phyloP scores from a whole-genome alignment of 2,888 invertebrate species.

The Parasteatoda lunata region DNA sequence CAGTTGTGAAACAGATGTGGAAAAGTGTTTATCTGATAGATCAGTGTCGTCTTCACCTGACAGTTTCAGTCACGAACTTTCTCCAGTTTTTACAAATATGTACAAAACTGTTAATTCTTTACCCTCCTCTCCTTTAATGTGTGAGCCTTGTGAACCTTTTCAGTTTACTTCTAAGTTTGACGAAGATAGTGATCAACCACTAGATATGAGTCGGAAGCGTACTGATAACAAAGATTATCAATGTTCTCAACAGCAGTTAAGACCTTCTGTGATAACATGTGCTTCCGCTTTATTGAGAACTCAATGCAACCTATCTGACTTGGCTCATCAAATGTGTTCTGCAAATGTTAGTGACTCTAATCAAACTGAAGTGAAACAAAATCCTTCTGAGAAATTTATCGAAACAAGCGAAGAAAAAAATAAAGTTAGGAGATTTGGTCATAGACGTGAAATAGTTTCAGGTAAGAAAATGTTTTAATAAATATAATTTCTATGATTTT shows the following conservation, averaged over 20 bases:
- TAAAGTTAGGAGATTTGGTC: constrained; percentile 52
- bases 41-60: constrained; percentile 65
- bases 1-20: constrained; percentile 52
- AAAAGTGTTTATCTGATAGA: constrained; percentile 59
- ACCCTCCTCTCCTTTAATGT: constrained; percentile 46
- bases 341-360: constrained; percentile 49
- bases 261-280: constrained; percentile 82
- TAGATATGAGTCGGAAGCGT: constrained; percentile 71
- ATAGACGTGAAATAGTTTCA: constrained; percentile 70
- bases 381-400: constrained; percentile 2
- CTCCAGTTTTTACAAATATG: constrained; percentile 36
- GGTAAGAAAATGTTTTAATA: constrained; percentile 40
- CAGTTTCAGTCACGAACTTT: constrained; percentile 46
- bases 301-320: constrained; percentile 54
- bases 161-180: constrained; percentile 16
- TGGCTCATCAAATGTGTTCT: constrained; percentile 54
- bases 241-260: constrained; percentile 52
- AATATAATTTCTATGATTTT: background rate
- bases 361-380: constrained; percentile 22
- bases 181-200: constrained; percentile 69
- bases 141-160: constrained; percentile 29
- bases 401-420: constrained; percentile 26
- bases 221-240: constrained; percentile 22
- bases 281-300: constrained; percentile 73
- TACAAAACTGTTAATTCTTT: constrained; percentile 39